These are phyloP conservation scores for Turritopsis rubra DNA, from an alignment of 30 jellyfish, hydroid and myxozoan species.

Conservation along the genomic window DNA sequence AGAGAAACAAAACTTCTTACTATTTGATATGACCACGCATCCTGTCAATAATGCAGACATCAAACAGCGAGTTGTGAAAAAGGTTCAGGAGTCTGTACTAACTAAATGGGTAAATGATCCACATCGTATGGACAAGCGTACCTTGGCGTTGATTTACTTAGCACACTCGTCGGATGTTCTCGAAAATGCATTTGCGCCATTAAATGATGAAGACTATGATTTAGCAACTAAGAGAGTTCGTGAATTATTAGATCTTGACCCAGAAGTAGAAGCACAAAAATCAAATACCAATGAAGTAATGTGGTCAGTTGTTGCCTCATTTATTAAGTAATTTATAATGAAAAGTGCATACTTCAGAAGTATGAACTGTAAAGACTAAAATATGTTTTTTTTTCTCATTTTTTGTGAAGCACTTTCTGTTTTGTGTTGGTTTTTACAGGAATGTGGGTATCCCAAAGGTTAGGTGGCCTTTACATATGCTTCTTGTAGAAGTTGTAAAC, in stretches of 20 bases:
- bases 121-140: slow-evolving; percentile 95
- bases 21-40: slow-evolving; percentile 95
- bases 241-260: slow-evolving; percentile 88
- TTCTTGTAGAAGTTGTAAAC: not conserved
- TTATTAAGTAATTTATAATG: slow-evolving; percentile 41
- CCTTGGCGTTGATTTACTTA: slow-evolving; percentile 75
- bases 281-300: slow-evolving; percentile 84
- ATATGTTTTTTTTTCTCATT: too few relatives aligned
- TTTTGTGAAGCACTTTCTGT: not conserved
- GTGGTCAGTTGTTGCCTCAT: slow-evolving; percentile 99
- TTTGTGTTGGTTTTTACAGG: not conserved
- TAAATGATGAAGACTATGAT: slow-evolving; percentile 95
- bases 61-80: slow-evolving; percentile 82
- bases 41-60: slow-evolving; percentile 76
- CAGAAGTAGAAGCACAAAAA: slow-evolving; percentile 93
- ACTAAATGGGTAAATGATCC: slow-evolving; percentile 95
- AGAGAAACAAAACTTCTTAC: slow-evolving; percentile 83
- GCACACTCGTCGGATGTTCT: slow-evolving; percentile 96
- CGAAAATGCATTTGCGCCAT: slow-evolving; percentile 97
- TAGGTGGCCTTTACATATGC: not conserved
- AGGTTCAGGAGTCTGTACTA: slow-evolving; percentile 85
- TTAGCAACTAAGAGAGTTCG: slow-evolving; percentile 95
- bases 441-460: not conserved
- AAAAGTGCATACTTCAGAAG: not conserved
- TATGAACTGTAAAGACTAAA: not conserved